Base-by-base conservation (phyloP, 1,140 invertebrate species). In the Macrocentrus cingulum region DNA sequence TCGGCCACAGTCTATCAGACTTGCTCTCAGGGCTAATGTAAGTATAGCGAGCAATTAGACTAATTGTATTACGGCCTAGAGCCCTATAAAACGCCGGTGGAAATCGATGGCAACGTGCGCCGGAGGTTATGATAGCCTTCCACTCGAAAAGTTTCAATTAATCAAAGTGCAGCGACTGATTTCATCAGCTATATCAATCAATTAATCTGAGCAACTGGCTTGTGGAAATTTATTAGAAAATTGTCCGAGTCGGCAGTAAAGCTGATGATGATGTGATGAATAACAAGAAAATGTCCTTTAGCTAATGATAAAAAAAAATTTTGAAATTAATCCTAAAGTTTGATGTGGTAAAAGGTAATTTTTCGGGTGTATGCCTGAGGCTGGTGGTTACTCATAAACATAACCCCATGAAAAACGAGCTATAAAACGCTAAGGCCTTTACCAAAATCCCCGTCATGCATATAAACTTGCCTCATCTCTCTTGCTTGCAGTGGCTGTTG, bases 31-130 rank as follows among this genome's bases (percentile, higher is more conserved):
- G 63, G 63, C 57, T 63, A 63, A 65, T 66, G 63, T 60, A 60
- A 68, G 66, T 59, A 57, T 65, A 59, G 59, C 54, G 60, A 19
- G 4, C 66, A 67, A 68, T 68, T 68, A 68, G 59, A 53, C 25
- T 68, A 67, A 68, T 68, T 63, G 55, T 58, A 56, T 66, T 66
- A 64, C 57, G 49, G 60, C 49, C 29, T 36, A 45, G 49, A 49
- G 51, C 53, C 25, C n/a, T n/a, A n/a, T n/a, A 34, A 16, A 32
- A 32, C 42, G 19, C 34, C 49, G 22, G 55, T 42, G 20, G n/a
- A n/a, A 55, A 65, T 65, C 64, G 59, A 65, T 65, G 23, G 34
- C 41, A 49, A 49, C 34, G 16, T 42, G 39, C 25, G 48, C 32
- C 50, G 44, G 9, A 29, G 25, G 25, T 29, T 29, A 29, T 29